phyloP scores from a whole-genome alignment of 2,113 vertebrate species.

The Dicrurus megarhynchus region DNA sequence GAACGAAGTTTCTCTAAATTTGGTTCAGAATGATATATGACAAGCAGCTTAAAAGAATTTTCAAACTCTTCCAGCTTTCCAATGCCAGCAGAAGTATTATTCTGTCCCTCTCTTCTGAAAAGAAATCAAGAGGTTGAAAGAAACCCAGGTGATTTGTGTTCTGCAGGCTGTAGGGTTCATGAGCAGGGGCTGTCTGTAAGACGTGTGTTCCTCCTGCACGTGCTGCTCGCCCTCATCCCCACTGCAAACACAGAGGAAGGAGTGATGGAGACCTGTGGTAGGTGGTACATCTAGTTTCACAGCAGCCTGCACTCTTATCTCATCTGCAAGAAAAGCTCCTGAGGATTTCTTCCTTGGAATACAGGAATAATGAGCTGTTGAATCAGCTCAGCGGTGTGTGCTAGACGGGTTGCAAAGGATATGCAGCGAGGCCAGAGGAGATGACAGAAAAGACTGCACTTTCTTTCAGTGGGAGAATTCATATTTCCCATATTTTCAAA shows the following conservation, averaged over 20 bases:
- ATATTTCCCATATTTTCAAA: background rate
- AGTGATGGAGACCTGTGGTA: background rate
- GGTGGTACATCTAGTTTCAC: background rate
- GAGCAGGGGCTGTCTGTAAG: background rate
- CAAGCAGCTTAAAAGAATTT: background rate
- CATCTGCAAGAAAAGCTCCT: background rate
- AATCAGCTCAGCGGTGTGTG: background rate
- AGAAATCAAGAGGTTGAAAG: background rate
- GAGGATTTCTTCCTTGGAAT: background rate
- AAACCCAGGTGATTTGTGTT: background rate
- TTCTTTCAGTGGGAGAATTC: background rate
- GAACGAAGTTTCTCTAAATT: background rate
- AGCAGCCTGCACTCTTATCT: background rate
- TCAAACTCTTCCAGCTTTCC: background rate
- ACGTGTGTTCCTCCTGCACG: accelerated
- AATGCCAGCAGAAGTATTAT: background rate
- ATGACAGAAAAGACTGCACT: background rate
- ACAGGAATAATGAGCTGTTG: background rate
- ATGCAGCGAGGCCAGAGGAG: accelerated
- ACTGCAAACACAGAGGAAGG: background rate
- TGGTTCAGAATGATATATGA: background rate
- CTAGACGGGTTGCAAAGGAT: background rate
- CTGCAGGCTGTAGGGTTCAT: background rate
- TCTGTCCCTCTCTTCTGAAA: background rate
- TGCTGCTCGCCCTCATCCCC: background rate